phyloP scores from a whole-genome alignment of 2,888 invertebrate species.

The Chelonus formosanus region DNA sequence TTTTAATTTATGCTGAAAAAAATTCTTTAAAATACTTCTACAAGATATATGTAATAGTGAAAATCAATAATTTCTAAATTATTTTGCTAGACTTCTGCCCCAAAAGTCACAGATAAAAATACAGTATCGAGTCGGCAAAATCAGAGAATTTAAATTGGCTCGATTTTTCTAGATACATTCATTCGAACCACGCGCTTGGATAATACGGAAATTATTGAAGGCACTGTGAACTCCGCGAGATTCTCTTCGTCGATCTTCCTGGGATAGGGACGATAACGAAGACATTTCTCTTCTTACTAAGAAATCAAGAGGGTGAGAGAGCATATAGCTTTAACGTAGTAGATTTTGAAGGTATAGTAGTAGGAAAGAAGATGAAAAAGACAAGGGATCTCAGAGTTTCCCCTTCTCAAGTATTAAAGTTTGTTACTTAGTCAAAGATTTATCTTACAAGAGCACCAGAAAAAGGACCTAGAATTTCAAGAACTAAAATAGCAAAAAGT shows the following conservation, averaged over 20 bases:
- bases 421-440: conserved; percentile 48
- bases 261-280: conserved; percentile 45
- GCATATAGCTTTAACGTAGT: conserved; percentile 39
- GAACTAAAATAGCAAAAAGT: conserved; percentile 6
- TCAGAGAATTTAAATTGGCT: too few relatives aligned
- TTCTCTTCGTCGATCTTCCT: conserved; percentile 31
- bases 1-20: too few relatives aligned
- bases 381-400: not conserved
- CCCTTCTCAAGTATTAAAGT: conserved; percentile 42
- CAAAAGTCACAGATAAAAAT: too few relatives aligned
- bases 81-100: too few relatives aligned
- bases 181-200: too few relatives aligned
- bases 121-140: too few relatives aligned
- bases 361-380: conserved; percentile 14
- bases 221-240: conserved; percentile 34
- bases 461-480: not conserved
- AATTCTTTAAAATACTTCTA: too few relatives aligned
- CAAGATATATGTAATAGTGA: too few relatives aligned
- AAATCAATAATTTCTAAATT: too few relatives aligned
- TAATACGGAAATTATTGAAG: conserved; percentile 37
- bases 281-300: conserved; percentile 32
- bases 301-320: conserved; percentile 19
- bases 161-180: too few relatives aligned
- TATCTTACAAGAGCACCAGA: conserved; percentile 48
- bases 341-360: not conserved